phyloP scores from a whole-genome alignment of 1,140 invertebrate genomes.

The Caenorhabditis latens region DNA sequence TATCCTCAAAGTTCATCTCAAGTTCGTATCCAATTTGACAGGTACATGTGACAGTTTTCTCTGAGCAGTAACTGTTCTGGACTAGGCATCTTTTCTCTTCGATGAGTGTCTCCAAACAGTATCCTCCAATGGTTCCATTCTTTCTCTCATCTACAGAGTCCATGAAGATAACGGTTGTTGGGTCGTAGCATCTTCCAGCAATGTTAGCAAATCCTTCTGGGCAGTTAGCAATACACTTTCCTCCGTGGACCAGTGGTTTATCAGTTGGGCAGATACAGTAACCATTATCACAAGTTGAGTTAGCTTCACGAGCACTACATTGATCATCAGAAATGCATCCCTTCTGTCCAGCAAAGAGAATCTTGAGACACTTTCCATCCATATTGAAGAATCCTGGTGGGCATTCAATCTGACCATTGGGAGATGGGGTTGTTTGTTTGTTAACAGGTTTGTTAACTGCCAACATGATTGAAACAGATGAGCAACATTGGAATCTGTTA shows the following conservation, averaged over 20 bases:
- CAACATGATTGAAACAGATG: slow-evolving; percentile 59
- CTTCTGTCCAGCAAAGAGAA: slow-evolving; percentile 75
- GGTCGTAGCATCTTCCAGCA: slow-evolving; percentile 74
- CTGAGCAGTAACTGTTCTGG: slow-evolving; percentile 75
- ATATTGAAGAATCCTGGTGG: slow-evolving; percentile 69
- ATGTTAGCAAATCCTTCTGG: slow-evolving; percentile 78
- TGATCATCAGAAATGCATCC: slow-evolving; percentile 74
- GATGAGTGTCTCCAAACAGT: slow-evolving; percentile 71
- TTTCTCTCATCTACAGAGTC: slow-evolving; percentile 76
- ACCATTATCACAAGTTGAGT: slow-evolving; percentile 65
- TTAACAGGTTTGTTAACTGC: slow-evolving; percentile 52
- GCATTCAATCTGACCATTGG: slow-evolving; percentile 66
- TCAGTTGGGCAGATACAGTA: slow-evolving; percentile 73
- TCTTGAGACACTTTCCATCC: slow-evolving; percentile 61
- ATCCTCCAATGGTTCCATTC: slow-evolving; percentile 77
- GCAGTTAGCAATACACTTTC: slow-evolving; percentile 72
- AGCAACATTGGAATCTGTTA: slow-evolving; percentile 63
- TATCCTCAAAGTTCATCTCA: slow-evolving; percentile 73
- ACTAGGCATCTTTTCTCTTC: slow-evolving; percentile 75
- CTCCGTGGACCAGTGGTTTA: slow-evolving; percentile 72
- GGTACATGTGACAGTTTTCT: slow-evolving; percentile 74
- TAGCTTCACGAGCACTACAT: slow-evolving; percentile 69
- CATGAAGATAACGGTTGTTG: slow-evolving; percentile 78
- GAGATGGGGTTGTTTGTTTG: slow-evolving; percentile 44
- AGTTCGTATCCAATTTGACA: slow-evolving; percentile 75